Evolutionary conservation across 2,113 vertebrate species (phyloP).

Genomic region (Centropus bengalensis): DNA sequence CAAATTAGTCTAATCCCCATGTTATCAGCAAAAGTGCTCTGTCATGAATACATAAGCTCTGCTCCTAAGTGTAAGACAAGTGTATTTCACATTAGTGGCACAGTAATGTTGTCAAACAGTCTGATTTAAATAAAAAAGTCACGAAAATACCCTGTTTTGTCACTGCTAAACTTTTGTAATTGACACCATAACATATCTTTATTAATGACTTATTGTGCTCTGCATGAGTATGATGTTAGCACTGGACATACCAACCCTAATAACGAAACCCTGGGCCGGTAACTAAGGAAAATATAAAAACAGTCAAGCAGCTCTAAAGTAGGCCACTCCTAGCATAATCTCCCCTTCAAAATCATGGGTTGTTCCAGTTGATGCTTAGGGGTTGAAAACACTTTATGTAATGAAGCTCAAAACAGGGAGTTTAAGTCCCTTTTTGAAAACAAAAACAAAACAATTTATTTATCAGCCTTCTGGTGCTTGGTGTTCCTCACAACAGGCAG

Average conservation of each 20-base stretch:
- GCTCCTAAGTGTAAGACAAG: not conserved
- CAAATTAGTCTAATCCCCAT: not conserved
- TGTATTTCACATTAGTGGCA: not conserved
- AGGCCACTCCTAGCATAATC: not conserved
- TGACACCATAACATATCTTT: not conserved
- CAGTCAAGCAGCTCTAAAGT: not conserved
- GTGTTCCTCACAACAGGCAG: rapidly evolving
- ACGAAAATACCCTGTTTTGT: not conserved
- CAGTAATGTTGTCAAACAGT: not conserved
- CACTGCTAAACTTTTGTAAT: not conserved
- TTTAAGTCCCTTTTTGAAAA: not conserved
- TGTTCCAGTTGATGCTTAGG: not conserved
- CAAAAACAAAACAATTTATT: not conserved
- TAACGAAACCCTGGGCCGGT: not conserved
- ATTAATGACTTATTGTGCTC: not conserved
- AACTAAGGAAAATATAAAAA: not conserved
- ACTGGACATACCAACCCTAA: not conserved
- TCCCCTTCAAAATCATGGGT: not conserved
- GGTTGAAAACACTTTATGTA: not conserved
- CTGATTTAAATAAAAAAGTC: not conserved
- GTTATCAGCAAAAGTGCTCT: not conserved
- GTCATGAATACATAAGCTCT: not conserved
- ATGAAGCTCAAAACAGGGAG: not conserved
- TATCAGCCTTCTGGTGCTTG: not conserved
- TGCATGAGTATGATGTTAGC: not conserved